Evolutionary conservation across 1,140 invertebrate species (phyloP).

Genomic region (Plectus sambesii): DNA sequence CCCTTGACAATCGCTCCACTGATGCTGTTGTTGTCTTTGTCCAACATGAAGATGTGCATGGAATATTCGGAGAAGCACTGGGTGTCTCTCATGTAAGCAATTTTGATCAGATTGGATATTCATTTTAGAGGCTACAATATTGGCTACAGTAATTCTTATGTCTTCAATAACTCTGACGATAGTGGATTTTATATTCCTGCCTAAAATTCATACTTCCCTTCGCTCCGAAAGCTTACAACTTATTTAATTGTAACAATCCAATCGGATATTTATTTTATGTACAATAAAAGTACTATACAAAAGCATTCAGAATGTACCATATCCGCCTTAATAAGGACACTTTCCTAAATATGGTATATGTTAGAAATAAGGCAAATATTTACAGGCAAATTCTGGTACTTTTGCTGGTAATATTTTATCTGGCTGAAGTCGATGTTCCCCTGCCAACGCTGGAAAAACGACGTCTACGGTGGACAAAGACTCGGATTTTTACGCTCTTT

Average conservation of each 20-base stretch:
- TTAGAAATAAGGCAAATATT: background rate
- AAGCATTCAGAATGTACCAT: too few relatives aligned
- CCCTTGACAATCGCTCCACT: constrained; percentile 30
- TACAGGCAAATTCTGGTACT: constrained; percentile 44
- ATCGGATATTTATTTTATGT: too few relatives aligned
- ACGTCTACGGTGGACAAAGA: constrained; percentile 32
- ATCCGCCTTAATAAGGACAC: too few relatives aligned
- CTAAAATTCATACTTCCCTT: too few relatives aligned
- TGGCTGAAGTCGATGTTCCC: constrained; percentile 38
- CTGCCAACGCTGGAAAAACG: constrained; percentile 29
- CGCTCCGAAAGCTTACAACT: too few relatives aligned
- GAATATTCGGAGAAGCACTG: constrained; percentile 36
- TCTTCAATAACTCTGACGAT: too few relatives aligned
- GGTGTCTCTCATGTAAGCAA: constrained; percentile 42
- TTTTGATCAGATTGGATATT: too few relatives aligned
- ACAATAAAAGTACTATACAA: too few relatives aligned
- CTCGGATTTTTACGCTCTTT: constrained; percentile 45
- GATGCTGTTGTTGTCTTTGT: constrained; percentile 45
- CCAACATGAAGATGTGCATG: constrained; percentile 41
- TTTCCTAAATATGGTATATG: background rate
- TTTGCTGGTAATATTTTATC: constrained; percentile 39
- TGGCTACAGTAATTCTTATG: too few relatives aligned
- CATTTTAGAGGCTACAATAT: too few relatives aligned
- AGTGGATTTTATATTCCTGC: too few relatives aligned
- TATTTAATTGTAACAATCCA: too few relatives aligned